A percentile compares a stretch with the other conserved stretches of the same genome.
Conservation (phyloP, 2,113 vertebrate genomes). For the Aspidoscelis tigris region DNA sequence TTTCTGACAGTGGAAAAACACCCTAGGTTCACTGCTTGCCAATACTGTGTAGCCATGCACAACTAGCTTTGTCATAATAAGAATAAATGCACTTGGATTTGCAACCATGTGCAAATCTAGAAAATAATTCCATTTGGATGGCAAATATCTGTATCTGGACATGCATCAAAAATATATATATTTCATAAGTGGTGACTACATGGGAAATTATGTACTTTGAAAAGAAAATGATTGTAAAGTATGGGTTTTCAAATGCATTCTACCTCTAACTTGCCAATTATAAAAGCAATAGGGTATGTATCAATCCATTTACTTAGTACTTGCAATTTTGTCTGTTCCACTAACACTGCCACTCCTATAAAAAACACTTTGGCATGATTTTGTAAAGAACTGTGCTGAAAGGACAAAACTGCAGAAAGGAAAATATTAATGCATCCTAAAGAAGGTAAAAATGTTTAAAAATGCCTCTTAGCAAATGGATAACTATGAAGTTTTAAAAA, state of each 20-base stretch:
- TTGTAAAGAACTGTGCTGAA: conserved; percentile 15
- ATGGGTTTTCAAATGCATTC: background rate
- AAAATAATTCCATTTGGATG: background rate
- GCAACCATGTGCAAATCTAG: background rate
- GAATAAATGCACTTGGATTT: background rate
- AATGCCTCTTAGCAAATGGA: conserved; percentile 73
- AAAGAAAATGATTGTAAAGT: background rate
- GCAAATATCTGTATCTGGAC: background rate
- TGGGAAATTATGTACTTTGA: background rate
- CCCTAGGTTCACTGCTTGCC: background rate
- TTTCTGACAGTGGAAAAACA: too few relatives aligned
- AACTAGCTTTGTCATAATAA: background rate
- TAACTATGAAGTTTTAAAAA: conserved; percentile 54
- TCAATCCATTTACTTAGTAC: background rate
- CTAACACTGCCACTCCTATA: background rate
- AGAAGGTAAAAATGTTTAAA: background rate
- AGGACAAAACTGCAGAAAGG: conserved; percentile 6
- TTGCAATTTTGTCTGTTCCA: background rate
- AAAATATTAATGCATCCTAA: background rate
- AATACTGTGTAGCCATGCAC: background rate
- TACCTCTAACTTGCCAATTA: background rate
- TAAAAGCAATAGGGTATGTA: background rate
- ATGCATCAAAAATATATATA: background rate
- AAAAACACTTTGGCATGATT: background rate
- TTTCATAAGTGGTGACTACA: too few relatives aligned